Evolutionary conservation across 2,888 invertebrate genomes (phyloP).

Genomic region (Nephrotoma guestfalica): DNA sequence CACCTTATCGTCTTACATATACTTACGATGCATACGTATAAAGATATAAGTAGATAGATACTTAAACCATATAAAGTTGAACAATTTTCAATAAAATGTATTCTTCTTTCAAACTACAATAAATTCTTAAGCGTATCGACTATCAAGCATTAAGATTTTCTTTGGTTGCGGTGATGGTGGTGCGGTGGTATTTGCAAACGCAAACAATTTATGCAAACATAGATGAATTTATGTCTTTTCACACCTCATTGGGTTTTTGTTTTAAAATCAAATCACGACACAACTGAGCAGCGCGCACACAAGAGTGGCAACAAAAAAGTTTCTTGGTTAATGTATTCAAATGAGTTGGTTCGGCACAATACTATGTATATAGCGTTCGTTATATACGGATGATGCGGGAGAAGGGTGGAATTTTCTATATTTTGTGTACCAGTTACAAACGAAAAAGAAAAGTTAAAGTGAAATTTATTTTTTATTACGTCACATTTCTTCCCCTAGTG

Average conservation of each 20-base stretch:
- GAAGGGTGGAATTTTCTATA: neutral
- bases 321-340: neutral
- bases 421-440: neutral
- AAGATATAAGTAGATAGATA: neutral
- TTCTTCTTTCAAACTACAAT: neutral
- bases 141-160: neutral
- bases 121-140: neutral
- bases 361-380: neutral
- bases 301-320: neutral
- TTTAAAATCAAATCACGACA: neutral
- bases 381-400: too few species aligned
- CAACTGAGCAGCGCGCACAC: neutral
- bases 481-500: neutral
- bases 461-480: neutral
- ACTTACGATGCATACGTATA: neutral
- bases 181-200: neutral
- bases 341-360: neutral
- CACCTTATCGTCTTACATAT: neutral
- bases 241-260: neutral
- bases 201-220: neutral
- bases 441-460: neutral
- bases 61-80: neutral
- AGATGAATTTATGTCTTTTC: slow-evolving; percentile 2
- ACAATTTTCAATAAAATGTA: neutral
- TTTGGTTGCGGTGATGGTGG: neutral